Base-by-base conservation (phyloP, 2,888 invertebrate species). In the Ormyrus labotus region DNA sequence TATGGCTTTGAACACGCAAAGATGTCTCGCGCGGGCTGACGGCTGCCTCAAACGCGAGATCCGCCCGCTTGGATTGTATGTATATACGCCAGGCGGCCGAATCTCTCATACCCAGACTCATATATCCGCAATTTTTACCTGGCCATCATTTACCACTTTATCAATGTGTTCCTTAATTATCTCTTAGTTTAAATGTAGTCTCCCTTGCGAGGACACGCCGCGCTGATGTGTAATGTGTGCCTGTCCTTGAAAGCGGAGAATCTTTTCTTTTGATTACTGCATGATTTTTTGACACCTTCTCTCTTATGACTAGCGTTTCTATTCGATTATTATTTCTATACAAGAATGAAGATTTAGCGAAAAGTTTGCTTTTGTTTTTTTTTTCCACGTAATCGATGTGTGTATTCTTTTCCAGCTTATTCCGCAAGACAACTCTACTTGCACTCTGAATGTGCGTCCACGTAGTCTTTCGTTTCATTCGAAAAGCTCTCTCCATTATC, bases 11-110 rank as follows among this genome's bases (percentile, higher is more conserved):
- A 81, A 77, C 64, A 73, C 77, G 80, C 80, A 76, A 71, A 4
- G 81, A 60, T 64, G 80, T 73, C 73, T 64, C 51, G 63, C 51
- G 63, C 53, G 73, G 64, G 77, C 80, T 75, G 71, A 58, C 51
- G 63, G 65, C 47, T 57, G 4, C 53, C 13, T n/a, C 4, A 19
- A 34, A 63, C 48, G 45, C 53, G 47, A 70, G 69, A 19, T 67
- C 55, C 53, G 65, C 57, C 45, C 67, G 6, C 55, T 45, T 34
- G 67, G 47, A 2, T n/a, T 13, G 13, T 13, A 53, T 34, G 34
- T 11, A 34, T 8, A 19, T 3, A 51, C 2, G 60, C 50, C 48
- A 19, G 50, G 34, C 34, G 64, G 50, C 34, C 13, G 47, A 57
- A 51, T 11, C 58, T 50, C 58, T 58, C 34, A 34, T 63, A 76